Conservation (phyloP, 2,797 vertebrate genomes). For the Gymnoscopelus microlampas region DNA sequence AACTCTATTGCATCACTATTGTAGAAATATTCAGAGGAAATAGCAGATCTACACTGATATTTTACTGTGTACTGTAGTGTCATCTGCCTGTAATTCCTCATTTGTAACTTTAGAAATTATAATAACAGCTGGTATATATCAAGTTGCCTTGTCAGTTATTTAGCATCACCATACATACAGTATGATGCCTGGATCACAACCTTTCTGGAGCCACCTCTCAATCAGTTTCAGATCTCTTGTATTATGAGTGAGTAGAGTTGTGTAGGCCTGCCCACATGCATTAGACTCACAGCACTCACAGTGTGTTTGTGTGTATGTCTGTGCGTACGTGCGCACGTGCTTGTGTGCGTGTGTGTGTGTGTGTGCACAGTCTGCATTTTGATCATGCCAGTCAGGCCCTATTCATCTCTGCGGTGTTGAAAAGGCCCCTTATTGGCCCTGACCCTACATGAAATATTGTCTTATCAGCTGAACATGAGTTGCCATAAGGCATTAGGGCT, state of each 20-base stretch:
- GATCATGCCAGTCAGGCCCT: conserved; percentile 65
- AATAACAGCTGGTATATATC: conserved; percentile 8
- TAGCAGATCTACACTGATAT: not conserved
- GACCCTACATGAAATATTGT: conserved; percentile 81
- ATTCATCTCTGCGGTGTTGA: conserved; percentile 75
- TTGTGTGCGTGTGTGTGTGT: conserved; percentile 10
- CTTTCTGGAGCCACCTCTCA: conserved; percentile 45
- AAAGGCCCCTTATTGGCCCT: conserved; percentile 78
- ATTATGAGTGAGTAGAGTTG: conserved; percentile 55
- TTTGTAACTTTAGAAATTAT: conserved; percentile 2
- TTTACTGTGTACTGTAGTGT: not conserved
- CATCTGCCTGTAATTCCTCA: not conserved
- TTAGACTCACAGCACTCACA: conserved; percentile 41
- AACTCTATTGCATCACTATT: no score
- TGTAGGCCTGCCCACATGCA: conserved; percentile 45
- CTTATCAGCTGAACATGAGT: conserved; percentile 77
- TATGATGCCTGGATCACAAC: conserved; percentile 24
- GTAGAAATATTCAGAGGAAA: no score
- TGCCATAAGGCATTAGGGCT: conserved; percentile 76
- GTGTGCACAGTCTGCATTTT: conserved; percentile 53
- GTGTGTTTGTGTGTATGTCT: not conserved
- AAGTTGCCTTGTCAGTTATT: conserved; percentile 8
- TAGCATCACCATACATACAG: conserved; percentile 17
- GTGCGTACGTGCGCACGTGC: not conserved
- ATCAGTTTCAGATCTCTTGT: conserved; percentile 40